A percentile compares a stretch with the other conserved stretches of the same genome.
These are phyloP conservation scores for Hirtodrosophila cameraria DNA, from an alignment of 2,888 invertebrate species.

Conservation along the genomic window DNA sequence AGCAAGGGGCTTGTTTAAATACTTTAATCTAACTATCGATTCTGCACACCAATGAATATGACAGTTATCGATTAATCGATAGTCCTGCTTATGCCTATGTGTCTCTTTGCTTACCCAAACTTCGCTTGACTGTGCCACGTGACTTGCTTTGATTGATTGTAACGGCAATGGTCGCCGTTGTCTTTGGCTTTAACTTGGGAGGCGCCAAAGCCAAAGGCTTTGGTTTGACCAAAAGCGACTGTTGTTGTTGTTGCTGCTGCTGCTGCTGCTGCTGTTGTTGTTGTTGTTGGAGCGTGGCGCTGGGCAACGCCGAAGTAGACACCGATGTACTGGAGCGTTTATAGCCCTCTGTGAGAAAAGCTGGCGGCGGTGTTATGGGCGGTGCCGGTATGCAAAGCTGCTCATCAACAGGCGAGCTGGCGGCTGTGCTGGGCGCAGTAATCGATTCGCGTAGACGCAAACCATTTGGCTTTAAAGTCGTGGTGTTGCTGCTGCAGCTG, in stretches of 20 bases:
- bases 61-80: no score
- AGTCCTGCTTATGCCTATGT: no score
- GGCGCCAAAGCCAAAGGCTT: conserved; percentile 48
- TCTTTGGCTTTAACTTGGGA: conserved; percentile 61
- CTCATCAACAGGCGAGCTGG: conserved; percentile 78
- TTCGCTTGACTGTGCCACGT: conserved; percentile 74
- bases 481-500: conserved; percentile 12
- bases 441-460: conserved; percentile 66
- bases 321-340: conserved; percentile 82
- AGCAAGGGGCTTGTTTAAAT: no score
- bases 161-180: conserved; percentile 73
- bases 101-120: conserved; percentile 67
- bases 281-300: no score
- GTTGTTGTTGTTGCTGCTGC: conserved; percentile 11
- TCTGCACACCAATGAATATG: no score
- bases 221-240: conserved; percentile 33
- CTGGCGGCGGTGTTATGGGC: conserved; percentile 89
- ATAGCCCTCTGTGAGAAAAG: conserved; percentile 87
- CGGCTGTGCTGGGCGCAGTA: conserved; percentile 71
- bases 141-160: conserved; percentile 67
- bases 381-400: conserved; percentile 84
- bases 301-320: conserved; percentile 72
- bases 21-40: no score
- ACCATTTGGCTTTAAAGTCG: conserved; percentile 56
- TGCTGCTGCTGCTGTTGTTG: conserved; percentile 38